A percentile compares a stretch with the other conserved stretches of the same genome.
These are phyloP conservation scores for Prionace glauca DNA, from an alignment of 2,797 vertebrate genomes.

Conservation along the genomic window DNA sequence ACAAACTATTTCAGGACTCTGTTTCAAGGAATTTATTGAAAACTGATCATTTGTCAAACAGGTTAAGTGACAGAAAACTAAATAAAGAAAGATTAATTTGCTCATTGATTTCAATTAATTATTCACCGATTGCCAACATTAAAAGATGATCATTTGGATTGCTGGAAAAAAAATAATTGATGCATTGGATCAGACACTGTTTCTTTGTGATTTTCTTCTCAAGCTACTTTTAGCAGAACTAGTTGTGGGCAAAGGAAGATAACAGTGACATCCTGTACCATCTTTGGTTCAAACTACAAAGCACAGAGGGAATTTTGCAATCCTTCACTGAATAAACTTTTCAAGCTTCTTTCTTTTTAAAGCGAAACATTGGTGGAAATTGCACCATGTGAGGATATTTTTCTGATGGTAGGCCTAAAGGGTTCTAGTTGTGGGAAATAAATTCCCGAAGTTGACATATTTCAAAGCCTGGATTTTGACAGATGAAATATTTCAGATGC, in stretches of 20 bases:
- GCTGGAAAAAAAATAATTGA: neutral
- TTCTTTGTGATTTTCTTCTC: neutral
- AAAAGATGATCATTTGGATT: neutral
- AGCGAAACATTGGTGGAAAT: neutral
- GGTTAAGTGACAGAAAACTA: neutral
- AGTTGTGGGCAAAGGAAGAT: neutral
- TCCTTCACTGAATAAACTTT: neutral
- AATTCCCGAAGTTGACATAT: neutral
- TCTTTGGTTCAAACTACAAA: neutral
- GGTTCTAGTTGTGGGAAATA: neutral
- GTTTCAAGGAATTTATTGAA: neutral
- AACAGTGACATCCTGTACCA: neutral
- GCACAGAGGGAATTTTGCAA: neutral
- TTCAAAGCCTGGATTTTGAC: constrained; percentile 2
- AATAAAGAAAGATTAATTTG: neutral
- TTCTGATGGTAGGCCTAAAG: neutral
- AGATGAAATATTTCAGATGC: neutral
- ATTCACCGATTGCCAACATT: neutral
- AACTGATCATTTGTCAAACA: neutral
- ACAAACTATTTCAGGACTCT: neutral
- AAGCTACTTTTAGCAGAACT: neutral
- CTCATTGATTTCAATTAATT: neutral
- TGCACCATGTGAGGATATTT: neutral
- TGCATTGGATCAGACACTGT: neutral
- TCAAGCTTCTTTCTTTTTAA: neutral